These are phyloP conservation scores for Furnarius figulus DNA, from an alignment of 2,113 vertebrate species.

Conservation along the genomic window DNA sequence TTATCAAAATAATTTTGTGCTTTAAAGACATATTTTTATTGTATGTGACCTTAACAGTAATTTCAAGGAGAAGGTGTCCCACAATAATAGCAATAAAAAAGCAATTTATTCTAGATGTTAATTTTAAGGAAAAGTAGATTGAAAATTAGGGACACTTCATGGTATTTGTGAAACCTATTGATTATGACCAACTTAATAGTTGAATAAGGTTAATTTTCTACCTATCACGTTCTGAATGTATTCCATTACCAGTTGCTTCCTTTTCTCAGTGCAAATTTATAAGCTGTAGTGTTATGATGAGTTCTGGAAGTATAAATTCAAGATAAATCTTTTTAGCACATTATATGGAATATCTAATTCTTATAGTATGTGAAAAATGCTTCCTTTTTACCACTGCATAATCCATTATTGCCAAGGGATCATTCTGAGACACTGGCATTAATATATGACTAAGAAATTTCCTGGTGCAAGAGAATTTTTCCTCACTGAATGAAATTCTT, in stretches of 20 bases:
- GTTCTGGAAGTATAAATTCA: constrained; percentile 41
- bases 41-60: constrained; percentile 33
- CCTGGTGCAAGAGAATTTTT: neutral
- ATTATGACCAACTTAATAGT: neutral
- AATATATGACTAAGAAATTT: constrained; percentile 6
- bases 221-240: constrained; percentile 10
- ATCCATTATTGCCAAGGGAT: constrained; percentile 17
- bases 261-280: constrained; percentile 28
- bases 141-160: constrained; percentile 30
- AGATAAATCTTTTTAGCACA: constrained; percentile 37
- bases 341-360: constrained; percentile 13
- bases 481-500: neutral
- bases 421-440: neutral
- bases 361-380: neutral
- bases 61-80: neutral
- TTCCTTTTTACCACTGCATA: constrained; percentile 22
- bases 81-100: neutral
- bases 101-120: constrained; percentile 21
- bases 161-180: constrained; percentile 37
- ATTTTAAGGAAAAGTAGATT: neutral
- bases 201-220: constrained; percentile 51
- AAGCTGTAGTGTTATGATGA: constrained; percentile 11
- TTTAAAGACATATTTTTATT: constrained; percentile 36
- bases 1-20: constrained; percentile 49
- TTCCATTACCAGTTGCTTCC: neutral